These are phyloP conservation scores for Aricia artaxerxes DNA, from an alignment of 2,888 invertebrate species.

Conservation along the genomic window DNA sequence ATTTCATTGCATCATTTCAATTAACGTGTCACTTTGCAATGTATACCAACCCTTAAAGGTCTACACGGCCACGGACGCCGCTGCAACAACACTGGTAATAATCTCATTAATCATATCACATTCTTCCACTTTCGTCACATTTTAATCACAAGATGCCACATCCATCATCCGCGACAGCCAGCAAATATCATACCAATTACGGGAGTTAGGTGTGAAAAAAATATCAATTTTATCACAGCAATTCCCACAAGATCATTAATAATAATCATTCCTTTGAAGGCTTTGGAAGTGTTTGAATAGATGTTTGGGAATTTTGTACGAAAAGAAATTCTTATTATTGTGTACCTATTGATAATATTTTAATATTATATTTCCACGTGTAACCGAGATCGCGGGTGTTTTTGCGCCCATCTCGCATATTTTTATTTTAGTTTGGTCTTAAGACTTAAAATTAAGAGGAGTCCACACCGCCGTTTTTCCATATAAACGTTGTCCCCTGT, in stretches of 20 bases:
- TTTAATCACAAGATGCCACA: neutral
- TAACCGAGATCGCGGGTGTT: neutral
- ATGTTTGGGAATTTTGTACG: neutral
- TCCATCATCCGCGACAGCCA: neutral
- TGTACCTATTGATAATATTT: neutral
- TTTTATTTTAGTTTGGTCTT: too few relatives aligned
- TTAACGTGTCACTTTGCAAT: too few relatives aligned
- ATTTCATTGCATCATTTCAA: too few relatives aligned
- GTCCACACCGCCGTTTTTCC: too few relatives aligned
- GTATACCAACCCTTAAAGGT: too few relatives aligned
- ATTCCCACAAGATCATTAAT: conserved; percentile 41
- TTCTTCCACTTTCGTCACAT: conserved; percentile 12
- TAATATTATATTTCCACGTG: neutral
- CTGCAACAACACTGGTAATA: neutral
- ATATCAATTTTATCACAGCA: conserved; percentile 40
- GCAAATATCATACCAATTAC: conserved; percentile 11
- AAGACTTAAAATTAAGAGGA: too few relatives aligned
- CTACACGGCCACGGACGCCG: too few relatives aligned
- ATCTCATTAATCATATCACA: neutral
- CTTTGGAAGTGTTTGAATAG: conserved; percentile 37
- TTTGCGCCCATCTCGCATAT: neutral
- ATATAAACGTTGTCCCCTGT: too few relatives aligned
- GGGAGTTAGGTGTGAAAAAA: conserved; percentile 24
- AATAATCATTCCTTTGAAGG: conserved; percentile 44
- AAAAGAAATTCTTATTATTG: neutral